Percentiles rank a stretch among this genome's conserved stretches.
These are phyloP conservation scores for Macrophya annulata DNA, from an alignment of 2,888 invertebrate species.

Conservation along the genomic window DNA sequence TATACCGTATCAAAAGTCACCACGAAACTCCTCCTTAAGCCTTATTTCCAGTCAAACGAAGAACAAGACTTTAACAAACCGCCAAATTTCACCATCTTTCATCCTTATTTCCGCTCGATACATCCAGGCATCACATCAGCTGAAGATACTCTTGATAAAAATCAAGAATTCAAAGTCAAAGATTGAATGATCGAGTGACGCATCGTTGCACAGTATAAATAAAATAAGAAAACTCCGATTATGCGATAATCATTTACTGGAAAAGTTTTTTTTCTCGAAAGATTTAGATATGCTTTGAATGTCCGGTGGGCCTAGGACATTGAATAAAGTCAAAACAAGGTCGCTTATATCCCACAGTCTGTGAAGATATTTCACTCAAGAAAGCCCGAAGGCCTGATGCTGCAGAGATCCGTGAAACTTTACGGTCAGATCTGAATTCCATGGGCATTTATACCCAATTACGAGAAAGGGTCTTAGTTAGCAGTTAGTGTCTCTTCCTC, in stretches of 20 bases:
- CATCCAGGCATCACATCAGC: too few relatives aligned
- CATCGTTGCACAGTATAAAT: not conserved
- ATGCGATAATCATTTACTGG: too few relatives aligned
- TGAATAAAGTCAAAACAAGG: not conserved
- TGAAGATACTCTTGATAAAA: too few relatives aligned
- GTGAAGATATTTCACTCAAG: constrained; percentile 52
- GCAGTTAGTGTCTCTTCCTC: constrained; percentile 57
- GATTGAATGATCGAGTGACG: not conserved
- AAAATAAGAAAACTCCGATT: too few relatives aligned
- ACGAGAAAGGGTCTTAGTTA: constrained; percentile 57
- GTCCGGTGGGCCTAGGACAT: not conserved
- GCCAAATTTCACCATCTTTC: not conserved
- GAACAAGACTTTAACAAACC: not conserved
- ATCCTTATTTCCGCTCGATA: not conserved
- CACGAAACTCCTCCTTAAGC: constrained; percentile 11
- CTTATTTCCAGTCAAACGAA: not conserved
- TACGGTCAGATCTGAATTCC: constrained; percentile 55
- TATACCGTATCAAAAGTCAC: constrained; percentile 9
- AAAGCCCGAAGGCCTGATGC: constrained; percentile 13
- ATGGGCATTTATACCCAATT: constrained; percentile 57
- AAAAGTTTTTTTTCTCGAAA: not conserved
- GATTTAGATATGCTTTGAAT: not conserved
- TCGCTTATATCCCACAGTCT: not conserved
- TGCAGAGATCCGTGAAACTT: constrained; percentile 30
- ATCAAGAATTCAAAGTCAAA: too few relatives aligned